Evolutionary conservation across 2,113 vertebrate genomes (phyloP).

Genomic region (Chionis minor): DNA sequence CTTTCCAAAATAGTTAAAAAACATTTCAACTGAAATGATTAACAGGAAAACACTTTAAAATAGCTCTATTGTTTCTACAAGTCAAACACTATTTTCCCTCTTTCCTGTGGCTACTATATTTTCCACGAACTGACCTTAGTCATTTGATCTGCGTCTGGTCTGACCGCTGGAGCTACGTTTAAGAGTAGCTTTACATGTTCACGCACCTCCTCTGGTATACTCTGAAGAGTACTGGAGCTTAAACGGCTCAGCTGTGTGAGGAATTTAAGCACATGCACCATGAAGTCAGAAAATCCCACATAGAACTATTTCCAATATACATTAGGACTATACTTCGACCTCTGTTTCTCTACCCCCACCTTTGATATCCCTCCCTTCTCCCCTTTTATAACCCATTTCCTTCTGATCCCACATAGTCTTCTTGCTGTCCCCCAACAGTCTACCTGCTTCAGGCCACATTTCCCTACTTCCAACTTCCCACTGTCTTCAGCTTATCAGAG

Average conservation of each 20-base stretch:
- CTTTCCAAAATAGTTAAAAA: not conserved
- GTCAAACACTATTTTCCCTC: not conserved
- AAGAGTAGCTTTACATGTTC: conserved; percentile 94
- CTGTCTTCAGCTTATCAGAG: not conserved
- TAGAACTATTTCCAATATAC: not conserved
- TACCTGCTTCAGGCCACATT: not conserved
- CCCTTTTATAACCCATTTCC: not conserved
- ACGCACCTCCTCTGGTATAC: conserved; percentile 89
- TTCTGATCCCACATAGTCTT: not conserved
- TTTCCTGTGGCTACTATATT: not conserved
- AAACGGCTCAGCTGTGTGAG: conserved; percentile 88
- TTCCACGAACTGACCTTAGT: conserved; percentile 84
- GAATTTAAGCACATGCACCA: conserved; percentile 18
- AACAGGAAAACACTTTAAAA: not conserved
- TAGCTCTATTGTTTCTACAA: not conserved
- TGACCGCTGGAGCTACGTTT: conserved; percentile 90
- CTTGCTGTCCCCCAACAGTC: not conserved
- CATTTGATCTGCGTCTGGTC: conserved; percentile 97
- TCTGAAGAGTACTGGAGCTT: conserved; percentile 82
- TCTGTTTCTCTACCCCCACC: not conserved
- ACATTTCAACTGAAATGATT: not conserved
- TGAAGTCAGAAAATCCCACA: conserved; percentile 14
- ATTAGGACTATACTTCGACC: not conserved
- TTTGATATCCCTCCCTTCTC: not conserved
- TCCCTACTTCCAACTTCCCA: not conserved